Conservation (phyloP, 2,797 vertebrate species). For the Melopsittacus undulatus region DNA sequence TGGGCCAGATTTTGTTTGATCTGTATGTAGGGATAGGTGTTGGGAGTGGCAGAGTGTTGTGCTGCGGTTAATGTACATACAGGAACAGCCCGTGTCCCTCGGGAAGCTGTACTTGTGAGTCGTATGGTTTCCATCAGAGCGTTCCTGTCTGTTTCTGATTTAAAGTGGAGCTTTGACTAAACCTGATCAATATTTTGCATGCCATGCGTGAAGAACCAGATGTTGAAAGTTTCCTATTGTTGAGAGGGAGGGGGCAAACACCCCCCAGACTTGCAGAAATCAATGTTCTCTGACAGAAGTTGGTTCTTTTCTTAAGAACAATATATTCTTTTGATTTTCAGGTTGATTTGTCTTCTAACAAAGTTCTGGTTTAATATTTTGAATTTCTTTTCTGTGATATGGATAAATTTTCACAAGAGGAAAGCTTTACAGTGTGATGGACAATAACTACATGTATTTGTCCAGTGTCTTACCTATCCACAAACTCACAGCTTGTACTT, state of each 20-base stretch:
- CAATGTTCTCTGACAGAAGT: constrained; percentile 83
- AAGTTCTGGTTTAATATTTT: constrained; percentile 63
- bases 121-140: constrained; percentile 78
- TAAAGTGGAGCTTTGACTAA: constrained; percentile 86
- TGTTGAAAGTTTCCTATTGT: constrained; percentile 94
- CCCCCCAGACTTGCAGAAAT: constrained; percentile 89
- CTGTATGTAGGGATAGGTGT: not conserved
- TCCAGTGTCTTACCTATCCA: not conserved
- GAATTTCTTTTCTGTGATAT: constrained; percentile 40
- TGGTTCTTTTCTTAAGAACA: constrained; percentile 72
- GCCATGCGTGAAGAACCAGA: constrained; percentile 96
- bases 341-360: constrained; percentile 73
- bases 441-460: no score
- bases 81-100: constrained; percentile 33
- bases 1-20: rapidly evolving
- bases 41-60: not conserved
- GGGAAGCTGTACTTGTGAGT: constrained; percentile 65
- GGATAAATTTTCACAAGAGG: constrained; percentile 31
- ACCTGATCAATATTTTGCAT: constrained; percentile 94
- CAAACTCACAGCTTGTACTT: not conserved
- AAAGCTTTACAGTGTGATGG: constrained; percentile 19
- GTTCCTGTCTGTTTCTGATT: constrained; percentile 76
- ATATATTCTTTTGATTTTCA: constrained; percentile 68
- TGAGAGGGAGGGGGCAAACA: constrained; percentile 53
- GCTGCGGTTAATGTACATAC: rapidly evolving